Evolutionary conservation across 1,140 invertebrate species (phyloP).

Genomic region (Campoletis sonorensis): DNA sequence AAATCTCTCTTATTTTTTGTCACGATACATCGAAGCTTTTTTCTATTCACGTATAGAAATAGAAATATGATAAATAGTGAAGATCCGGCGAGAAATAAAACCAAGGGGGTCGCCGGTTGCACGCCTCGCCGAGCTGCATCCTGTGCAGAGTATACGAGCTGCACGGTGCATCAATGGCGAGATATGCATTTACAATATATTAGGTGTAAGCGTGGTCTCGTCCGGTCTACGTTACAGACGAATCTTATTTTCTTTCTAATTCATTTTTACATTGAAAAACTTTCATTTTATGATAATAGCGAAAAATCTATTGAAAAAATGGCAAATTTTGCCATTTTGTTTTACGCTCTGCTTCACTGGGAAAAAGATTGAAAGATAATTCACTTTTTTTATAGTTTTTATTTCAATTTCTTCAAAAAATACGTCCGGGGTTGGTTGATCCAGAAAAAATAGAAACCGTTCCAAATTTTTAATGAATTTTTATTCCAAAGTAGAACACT

Average conservation of each 20-base stretch:
- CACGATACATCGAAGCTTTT: no score
- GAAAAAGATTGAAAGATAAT: no score
- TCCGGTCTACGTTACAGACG: not conserved
- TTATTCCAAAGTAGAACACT: not conserved
- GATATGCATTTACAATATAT: not conserved
- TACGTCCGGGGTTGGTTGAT: no score
- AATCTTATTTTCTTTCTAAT: not conserved
- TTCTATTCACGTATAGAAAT: not conserved
- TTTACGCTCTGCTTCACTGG: no score
- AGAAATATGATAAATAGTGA: not conserved
- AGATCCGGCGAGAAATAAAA: conserved; percentile 8
- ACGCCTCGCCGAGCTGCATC: conserved; percentile 5
- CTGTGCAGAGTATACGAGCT: not conserved
- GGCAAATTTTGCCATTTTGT: no score
- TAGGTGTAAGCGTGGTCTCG: not conserved
- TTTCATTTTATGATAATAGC: no score
- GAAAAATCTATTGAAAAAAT: no score
- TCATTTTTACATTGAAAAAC: no score
- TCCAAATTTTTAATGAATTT: not conserved
- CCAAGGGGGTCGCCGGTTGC: conserved; percentile 8
- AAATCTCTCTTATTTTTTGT: not conserved
- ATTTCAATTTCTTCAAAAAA: no score
- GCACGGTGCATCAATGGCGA: conserved; percentile 4
- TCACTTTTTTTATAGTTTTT: no score
- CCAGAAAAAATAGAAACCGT: no score